Percentiles rank a stretch among this genome's conserved stretches.
Evolutionary conservation across 2,113 vertebrate genomes (phyloP).

Genomic region (Dinomys branickii): DNA sequence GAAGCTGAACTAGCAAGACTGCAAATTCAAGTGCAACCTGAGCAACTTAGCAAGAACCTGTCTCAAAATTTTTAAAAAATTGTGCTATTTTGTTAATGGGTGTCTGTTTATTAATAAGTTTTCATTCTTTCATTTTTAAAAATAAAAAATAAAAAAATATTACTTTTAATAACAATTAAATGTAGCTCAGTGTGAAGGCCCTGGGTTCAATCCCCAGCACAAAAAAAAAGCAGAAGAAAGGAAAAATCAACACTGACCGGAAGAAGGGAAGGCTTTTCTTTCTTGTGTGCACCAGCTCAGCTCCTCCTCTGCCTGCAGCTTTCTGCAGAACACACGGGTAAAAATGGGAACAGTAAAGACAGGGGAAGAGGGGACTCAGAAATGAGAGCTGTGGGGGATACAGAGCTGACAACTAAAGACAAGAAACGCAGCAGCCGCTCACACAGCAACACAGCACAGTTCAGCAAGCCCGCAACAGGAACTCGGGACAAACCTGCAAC

Average conservation of each 20-base stretch:
- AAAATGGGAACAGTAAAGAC: neutral
- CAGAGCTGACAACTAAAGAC: rapidly evolving
- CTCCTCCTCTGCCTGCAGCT: neutral
- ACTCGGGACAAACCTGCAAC: neutral
- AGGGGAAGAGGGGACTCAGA: neutral
- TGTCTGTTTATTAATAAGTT: too few relatives aligned
- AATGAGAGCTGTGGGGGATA: rapidly evolving
- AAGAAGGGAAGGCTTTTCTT: neutral
- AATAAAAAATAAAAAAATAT: too few relatives aligned
- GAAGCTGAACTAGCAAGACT: neutral
- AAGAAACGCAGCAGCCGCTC: neutral
- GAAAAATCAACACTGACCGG: neutral
- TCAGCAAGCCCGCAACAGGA: neutral
- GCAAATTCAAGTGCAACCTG: neutral
- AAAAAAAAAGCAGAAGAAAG: neutral
- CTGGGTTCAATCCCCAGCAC: neutral
- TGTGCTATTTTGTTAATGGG: too few relatives aligned
- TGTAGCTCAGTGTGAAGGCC: neutral
- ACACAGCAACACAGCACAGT: neutral
- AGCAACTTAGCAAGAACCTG: neutral
- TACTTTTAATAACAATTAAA: too few relatives aligned
- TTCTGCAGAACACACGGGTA: neutral
- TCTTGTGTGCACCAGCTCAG: neutral
- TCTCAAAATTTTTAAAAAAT: too few relatives aligned
- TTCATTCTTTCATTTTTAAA: too few relatives aligned